A percentile compares a stretch with the other conserved stretches of the same genome.
Conservation (phyloP, 2,797 vertebrate species). For the Sarcoramphus papa region DNA sequence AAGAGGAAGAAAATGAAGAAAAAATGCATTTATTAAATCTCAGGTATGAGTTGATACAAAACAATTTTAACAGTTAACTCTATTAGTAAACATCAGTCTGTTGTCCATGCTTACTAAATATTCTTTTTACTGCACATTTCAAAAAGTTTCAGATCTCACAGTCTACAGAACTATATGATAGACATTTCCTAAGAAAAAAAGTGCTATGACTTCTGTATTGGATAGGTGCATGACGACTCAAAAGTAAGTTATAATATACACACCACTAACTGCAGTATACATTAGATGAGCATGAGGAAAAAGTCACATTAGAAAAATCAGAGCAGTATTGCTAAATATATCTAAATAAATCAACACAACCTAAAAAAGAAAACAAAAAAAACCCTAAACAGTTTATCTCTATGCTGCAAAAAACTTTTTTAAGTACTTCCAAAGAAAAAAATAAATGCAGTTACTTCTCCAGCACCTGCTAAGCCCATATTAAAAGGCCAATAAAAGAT, state of each 20-base stretch:
- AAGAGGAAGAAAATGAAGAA: neutral
- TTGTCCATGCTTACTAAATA: neutral
- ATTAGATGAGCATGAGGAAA: neutral
- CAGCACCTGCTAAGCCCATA: neutral
- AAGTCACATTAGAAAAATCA: neutral
- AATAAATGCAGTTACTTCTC: neutral
- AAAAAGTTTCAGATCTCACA: neutral
- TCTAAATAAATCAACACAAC: neutral
- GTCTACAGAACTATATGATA: neutral
- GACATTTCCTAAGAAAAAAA: neutral
- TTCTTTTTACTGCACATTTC: neutral
- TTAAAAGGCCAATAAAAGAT: neutral
- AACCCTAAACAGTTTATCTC: neutral
- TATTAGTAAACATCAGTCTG: neutral
- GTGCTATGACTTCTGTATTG: neutral
- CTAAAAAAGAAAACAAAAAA: neutral
- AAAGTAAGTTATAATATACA: neutral
- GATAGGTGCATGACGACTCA: neutral
- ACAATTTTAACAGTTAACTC: neutral
- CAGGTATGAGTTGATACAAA: neutral
- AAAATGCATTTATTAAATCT: neutral
- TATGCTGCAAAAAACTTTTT: neutral
- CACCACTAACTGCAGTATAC: neutral
- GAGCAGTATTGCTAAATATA: neutral
- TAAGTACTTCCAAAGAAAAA: neutral